Evolutionary conservation across 2,113 vertebrate species (phyloP).

Genomic region (Dipodomys stephensi): DNA sequence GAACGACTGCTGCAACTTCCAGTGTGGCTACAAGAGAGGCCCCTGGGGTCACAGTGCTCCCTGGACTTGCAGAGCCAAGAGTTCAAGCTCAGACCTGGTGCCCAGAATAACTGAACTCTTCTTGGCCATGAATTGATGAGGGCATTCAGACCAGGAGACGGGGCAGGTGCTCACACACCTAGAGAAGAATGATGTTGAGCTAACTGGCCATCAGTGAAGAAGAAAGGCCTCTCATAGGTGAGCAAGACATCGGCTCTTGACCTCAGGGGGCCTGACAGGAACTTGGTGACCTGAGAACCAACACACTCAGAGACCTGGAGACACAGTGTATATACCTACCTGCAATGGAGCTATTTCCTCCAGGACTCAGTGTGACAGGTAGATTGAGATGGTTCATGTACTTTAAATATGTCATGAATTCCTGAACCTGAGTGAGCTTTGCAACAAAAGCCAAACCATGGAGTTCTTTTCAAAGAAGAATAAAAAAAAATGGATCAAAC

Average conservation of each 20-base stretch:
- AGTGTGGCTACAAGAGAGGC: not conserved
- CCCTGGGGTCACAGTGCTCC: rapidly evolving
- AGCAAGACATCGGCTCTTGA: too few relatives aligned
- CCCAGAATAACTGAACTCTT: not conserved
- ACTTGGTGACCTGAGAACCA: too few relatives aligned
- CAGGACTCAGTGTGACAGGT: rapidly evolving
- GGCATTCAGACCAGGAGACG: not conserved
- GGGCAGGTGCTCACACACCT: rapidly evolving
- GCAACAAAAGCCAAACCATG: not conserved
- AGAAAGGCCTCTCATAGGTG: rapidly evolving
- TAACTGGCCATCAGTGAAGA: rapidly evolving
- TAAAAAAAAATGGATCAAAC: not conserved
- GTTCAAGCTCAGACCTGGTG: rapidly evolving
- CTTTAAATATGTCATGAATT: not conserved
- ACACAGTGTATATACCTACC: too few relatives aligned
- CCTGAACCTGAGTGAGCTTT: not conserved
- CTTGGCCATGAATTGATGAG: not conserved
- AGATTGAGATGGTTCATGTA: not conserved
- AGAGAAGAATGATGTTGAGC: rapidly evolving
- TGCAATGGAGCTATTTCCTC: not conserved
- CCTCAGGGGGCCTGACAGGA: too few relatives aligned
- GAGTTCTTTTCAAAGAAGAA: too few relatives aligned
- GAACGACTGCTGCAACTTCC: not conserved
- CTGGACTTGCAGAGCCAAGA: rapidly evolving
- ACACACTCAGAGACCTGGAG: too few relatives aligned